Base-by-base conservation (phyloP, 1,140 invertebrate species). In the Ectropis grisescens region DNA sequence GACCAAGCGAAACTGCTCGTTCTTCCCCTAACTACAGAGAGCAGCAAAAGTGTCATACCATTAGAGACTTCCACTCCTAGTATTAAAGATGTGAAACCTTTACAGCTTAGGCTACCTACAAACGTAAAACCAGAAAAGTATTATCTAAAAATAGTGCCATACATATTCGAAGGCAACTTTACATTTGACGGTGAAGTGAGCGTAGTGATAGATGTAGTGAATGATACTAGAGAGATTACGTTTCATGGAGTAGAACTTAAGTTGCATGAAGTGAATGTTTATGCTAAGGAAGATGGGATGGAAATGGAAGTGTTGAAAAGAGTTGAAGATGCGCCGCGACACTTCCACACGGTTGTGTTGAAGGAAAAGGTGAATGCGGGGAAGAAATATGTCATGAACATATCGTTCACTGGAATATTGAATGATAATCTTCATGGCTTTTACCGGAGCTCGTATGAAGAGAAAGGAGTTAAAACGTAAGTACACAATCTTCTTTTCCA, bases 371-470 rank as follows among this genome's bases (percentile, higher is more conserved):
- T 95, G 14, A 65, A 79, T 25, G 69, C 65, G 1, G 89, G 85
- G 12, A 47, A 71, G 9, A 74, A 84, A 35, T 96, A 95, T 61
- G 69, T 87, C 9, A 61, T 96, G 26, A 69, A 85, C 40, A 86
- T 95, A 28, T 85, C 85, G 19, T 96, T 89, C 54, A 78, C 82
- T 1, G 92, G 92, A 2, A 71, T 86, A 11, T 71, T 95, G 1
- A 90, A 90, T 56, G 89, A 94, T 53, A 86, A 91, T 42, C 70
- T 95, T 15, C 88, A 91, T 52, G 95, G 94, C 11, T 96, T 97
- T 68, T 97, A 97, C 62, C 85, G 92, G 41, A 95, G 93, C 74
- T 92, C 89, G 1, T 96, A 96, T 58, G 86, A 84, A 45, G 84
- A 87, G 19, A 83, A 84, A 14, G 89, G 87, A 47, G 84, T 89